A percentile compares a stretch with the other conserved stretches of the same genome.
phyloP scores from a whole-genome alignment of 2,797 vertebrate genomes.

The Danio aesculapii region DNA sequence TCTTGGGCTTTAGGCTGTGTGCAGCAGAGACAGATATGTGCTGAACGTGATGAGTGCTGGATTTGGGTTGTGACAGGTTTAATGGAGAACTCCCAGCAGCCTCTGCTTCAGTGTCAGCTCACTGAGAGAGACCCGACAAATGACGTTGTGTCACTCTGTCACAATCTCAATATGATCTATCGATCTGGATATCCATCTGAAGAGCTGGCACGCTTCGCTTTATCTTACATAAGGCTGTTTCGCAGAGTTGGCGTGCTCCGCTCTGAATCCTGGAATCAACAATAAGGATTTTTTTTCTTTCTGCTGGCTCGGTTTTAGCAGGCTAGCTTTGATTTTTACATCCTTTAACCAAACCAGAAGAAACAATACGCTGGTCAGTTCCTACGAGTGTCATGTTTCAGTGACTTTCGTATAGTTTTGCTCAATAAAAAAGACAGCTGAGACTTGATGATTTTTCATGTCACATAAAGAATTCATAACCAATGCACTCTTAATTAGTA shows the following conservation, averaged over 20 bases:
- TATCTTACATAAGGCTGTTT: conserved; percentile 23
- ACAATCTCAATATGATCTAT: conserved; percentile 58
- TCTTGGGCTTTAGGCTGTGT: background rate
- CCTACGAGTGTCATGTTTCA: background rate
- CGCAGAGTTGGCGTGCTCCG: conserved; percentile 20
- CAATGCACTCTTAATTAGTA: conserved; percentile 28
- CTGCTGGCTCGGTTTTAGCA: background rate
- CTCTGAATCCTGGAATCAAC: conserved; percentile 17
- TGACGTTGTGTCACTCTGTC: conserved; percentile 70
- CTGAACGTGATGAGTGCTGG: conserved; percentile 27
- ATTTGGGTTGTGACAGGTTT: conserved; percentile 58
- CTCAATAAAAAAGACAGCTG: background rate
- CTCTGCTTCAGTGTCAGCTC: conserved; percentile 69
- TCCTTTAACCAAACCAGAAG: background rate
- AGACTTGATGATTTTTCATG: conserved; percentile 26
- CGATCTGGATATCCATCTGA: conserved; percentile 46
- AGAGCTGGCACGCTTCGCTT: conserved; percentile 32
- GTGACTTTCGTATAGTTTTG: conserved; percentile 12
- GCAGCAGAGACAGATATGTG: conserved; percentile 14
- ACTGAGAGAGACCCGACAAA: conserved; percentile 72
- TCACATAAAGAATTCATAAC: conserved; percentile 47
- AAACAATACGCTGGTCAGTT: background rate
- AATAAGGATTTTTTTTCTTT: background rate
- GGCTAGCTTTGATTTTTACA: background rate
- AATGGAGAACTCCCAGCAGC: conserved; percentile 75